These are phyloP conservation scores for Cephus nigrinus DNA, from an alignment of 2,888 invertebrate species.

Conservation along the genomic window DNA sequence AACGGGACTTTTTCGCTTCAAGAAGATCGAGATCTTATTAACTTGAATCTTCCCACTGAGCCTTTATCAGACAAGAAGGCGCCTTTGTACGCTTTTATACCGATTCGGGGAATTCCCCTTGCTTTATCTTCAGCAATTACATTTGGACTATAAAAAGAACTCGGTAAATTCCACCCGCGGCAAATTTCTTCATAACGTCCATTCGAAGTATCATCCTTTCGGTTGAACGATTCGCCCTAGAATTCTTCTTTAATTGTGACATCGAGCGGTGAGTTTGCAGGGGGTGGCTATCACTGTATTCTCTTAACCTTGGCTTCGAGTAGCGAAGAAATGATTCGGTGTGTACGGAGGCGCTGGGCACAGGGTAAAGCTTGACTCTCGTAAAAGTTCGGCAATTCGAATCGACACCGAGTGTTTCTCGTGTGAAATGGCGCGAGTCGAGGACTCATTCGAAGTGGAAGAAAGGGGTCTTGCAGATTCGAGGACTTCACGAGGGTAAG, in stretches of 20 bases:
- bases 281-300: not conserved
- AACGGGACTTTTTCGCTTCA: slow-evolving; percentile 1
- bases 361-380: not conserved
- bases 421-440: not conserved
- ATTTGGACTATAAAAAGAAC: not conserved
- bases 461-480: not conserved
- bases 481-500: not conserved
- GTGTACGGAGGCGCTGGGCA: not conserved
- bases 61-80: not conserved
- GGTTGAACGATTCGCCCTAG: not conserved
- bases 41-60: not conserved
- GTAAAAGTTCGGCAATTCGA: not conserved
- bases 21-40: slow-evolving; percentile 17
- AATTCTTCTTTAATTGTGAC: not conserved
- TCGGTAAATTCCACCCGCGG: not conserved
- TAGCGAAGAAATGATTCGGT: not conserved
- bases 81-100: not conserved
- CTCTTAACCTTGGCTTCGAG: not conserved
- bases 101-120: not conserved
- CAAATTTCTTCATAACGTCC: not conserved
- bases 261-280: not conserved
- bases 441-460: not conserved
- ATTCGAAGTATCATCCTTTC: not conserved
- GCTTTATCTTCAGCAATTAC: not conserved
- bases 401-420: not conserved